phyloP scores from a whole-genome alignment of 1,140 invertebrate species.

The Drosophila prosaltans region DNA sequence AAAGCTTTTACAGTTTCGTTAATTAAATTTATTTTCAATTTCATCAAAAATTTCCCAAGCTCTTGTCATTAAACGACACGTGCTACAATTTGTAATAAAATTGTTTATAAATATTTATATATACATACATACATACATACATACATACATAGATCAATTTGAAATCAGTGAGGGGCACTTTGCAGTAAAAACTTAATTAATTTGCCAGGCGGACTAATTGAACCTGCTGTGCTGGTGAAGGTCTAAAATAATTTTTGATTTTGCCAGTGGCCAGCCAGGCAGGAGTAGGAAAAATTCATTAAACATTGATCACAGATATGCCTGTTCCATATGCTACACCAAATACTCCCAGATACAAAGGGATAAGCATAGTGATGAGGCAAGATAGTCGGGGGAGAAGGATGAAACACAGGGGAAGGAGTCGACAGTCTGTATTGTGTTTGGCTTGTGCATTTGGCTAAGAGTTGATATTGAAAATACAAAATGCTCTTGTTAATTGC shows the following conservation, averaged over 20 bases:
- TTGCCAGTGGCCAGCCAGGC: conserved; percentile 9
- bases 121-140: not conserved
- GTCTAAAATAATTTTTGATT: conserved; percentile 50
- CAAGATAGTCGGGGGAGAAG: too few species aligned
- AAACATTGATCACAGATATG: conserved; percentile 63
- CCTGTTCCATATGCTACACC: conserved; percentile 2
- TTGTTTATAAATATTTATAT: not conserved
- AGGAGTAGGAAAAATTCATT: conserved; percentile 51
- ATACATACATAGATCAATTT: not conserved
- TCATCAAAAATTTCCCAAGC: not conserved
- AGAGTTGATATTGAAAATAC: conserved; percentile 36
- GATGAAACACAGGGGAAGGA: not conserved
- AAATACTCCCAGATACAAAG: not conserved
- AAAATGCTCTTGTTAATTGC: conserved; percentile 56
- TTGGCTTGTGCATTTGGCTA: not conserved
- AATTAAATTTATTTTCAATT: not conserved
- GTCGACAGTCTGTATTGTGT: too few species aligned
- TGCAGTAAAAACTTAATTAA: conserved; percentile 48
- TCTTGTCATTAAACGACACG: not conserved
- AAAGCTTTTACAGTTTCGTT: not conserved
- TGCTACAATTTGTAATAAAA: not conserved
- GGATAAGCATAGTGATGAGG: not conserved
- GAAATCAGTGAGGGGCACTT: not conserved
- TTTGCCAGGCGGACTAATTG: conserved; percentile 37
- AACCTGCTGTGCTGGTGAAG: conserved; percentile 45